These are phyloP conservation scores for Alviniconcha marisindica DNA, from an alignment of 1,140 invertebrate genomes.

Conservation along the genomic window DNA sequence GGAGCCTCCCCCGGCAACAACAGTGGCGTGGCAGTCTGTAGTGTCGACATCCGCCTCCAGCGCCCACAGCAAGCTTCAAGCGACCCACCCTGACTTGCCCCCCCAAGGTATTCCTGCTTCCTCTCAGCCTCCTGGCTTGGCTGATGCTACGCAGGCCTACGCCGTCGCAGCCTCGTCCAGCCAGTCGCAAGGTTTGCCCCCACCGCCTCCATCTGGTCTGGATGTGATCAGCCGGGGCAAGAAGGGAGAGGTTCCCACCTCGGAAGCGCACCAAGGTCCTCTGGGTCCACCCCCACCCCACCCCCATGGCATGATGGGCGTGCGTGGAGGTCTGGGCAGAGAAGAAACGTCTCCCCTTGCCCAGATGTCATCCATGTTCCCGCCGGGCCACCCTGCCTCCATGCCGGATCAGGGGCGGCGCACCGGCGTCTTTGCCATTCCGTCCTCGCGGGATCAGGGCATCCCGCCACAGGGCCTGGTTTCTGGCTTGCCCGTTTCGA, in stretches of 20 bases:
- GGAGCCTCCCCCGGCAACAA: not conserved
- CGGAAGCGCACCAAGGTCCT: not conserved
- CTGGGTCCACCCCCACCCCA: not conserved
- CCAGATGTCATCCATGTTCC: constrained; percentile 30
- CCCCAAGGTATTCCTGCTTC: not conserved
- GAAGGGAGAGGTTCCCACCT: not conserved
- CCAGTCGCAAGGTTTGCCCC: not conserved
- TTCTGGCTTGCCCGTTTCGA: not conserved
- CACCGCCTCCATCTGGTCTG: not conserved
- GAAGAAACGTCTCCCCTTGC: constrained; percentile 22
- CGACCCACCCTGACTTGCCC: not conserved
- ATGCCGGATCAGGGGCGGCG: constrained; percentile 14
- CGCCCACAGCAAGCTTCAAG: not conserved
- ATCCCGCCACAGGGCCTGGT: not conserved
- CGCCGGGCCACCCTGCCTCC: not conserved
- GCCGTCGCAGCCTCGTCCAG: too few relatives aligned
- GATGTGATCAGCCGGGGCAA: not conserved
- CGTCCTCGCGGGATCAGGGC: not conserved
- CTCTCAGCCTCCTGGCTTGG: not conserved
- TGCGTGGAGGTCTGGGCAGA: not conserved
- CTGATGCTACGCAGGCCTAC: not conserved
- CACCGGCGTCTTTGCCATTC: constrained; percentile 22
- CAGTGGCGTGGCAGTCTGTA: constrained; percentile 21
- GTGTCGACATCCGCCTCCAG: not conserved
- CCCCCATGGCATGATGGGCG: not conserved